phyloP scores from a whole-genome alignment of 1,140 invertebrate genomes.

The Kradibia gibbosae region DNA sequence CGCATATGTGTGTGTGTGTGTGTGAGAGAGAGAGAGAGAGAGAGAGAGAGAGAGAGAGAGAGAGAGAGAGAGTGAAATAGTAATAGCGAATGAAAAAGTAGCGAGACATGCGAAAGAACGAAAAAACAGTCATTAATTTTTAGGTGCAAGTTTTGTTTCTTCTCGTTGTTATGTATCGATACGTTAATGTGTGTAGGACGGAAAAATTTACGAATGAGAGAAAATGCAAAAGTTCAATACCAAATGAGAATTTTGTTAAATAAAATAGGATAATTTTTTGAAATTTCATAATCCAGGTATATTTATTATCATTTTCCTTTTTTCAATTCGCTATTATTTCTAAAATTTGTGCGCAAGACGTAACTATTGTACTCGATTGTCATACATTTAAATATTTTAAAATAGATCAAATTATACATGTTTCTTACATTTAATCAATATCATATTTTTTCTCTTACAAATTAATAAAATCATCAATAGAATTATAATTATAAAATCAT shows the following conservation, averaged over 20 bases:
- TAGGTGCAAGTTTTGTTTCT: slow-evolving; percentile 43
- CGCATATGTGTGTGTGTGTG: neutral
- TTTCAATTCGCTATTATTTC: slow-evolving; percentile 14
- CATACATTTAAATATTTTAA: slow-evolving; percentile 6
- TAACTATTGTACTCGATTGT: slow-evolving; percentile 5
- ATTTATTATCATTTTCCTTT: slow-evolving; percentile 22
- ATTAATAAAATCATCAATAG: slow-evolving; percentile 6
- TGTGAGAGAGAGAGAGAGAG: neutral
- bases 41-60: slow-evolving; percentile 7
- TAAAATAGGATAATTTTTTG: slow-evolving; percentile 32
- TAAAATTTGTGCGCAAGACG: neutral
- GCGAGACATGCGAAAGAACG: slow-evolving; percentile 6
- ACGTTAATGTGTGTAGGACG: slow-evolving; percentile 8
- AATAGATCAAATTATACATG: slow-evolving; percentile 16
- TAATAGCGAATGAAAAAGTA: too few species aligned
- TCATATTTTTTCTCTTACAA: neutral
- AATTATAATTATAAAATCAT: slow-evolving; percentile 4
- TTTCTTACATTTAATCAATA: neutral
- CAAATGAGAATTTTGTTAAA: slow-evolving; percentile 45
- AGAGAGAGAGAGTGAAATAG: neutral
- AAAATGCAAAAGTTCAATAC: slow-evolving; percentile 30
- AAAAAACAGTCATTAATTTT: slow-evolving; percentile 45
- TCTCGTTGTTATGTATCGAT: slow-evolving; percentile 36
- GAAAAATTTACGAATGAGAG: slow-evolving; percentile 1
- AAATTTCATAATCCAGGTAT: slow-evolving; percentile 16